These are phyloP conservation scores for Lochmaea crataegi DNA, from an alignment of 2,888 invertebrate genomes.

Conservation along the genomic window DNA sequence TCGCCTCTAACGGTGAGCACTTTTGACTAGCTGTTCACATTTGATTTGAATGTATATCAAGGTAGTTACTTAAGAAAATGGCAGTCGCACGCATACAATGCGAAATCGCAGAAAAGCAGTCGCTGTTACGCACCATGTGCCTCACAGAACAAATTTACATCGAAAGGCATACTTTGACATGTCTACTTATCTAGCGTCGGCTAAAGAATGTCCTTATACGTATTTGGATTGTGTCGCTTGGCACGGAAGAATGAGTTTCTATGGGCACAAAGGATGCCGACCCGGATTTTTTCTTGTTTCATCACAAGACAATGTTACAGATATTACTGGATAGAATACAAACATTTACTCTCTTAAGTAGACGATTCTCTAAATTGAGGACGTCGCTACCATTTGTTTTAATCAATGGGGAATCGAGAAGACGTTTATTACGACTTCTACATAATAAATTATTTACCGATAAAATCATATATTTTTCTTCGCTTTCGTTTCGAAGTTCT, in stretches of 20 bases:
- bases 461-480: conserved; percentile 38
- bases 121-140: conserved; percentile 60
- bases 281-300: conserved; percentile 62
- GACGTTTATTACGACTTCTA: conserved; percentile 40
- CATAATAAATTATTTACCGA: conserved; percentile 43
- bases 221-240: conserved; percentile 63
- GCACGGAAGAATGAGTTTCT: conserved; percentile 63
- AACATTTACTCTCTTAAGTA: conserved; percentile 56
- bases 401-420: conserved; percentile 43
- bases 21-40: conserved; percentile 7
- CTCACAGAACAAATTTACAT: conserved; percentile 64
- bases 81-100: conserved; percentile 32
- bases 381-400: conserved; percentile 50
- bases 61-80: conserved; percentile 28
- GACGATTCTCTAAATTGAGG: conserved; percentile 51
- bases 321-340: conserved; percentile 60
- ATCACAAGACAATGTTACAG: conserved; percentile 63
- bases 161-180: conserved; percentile 65
- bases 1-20: background rate
- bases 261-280: conserved; percentile 62
- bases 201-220: conserved; percentile 65
- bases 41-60: conserved; percentile 24
- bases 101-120: conserved; percentile 40
- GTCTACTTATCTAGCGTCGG: conserved; percentile 63
- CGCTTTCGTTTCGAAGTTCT: background rate